phyloP scores from a whole-genome alignment of 2,797 vertebrate genomes.

The Hoplostethus atlanticus region DNA sequence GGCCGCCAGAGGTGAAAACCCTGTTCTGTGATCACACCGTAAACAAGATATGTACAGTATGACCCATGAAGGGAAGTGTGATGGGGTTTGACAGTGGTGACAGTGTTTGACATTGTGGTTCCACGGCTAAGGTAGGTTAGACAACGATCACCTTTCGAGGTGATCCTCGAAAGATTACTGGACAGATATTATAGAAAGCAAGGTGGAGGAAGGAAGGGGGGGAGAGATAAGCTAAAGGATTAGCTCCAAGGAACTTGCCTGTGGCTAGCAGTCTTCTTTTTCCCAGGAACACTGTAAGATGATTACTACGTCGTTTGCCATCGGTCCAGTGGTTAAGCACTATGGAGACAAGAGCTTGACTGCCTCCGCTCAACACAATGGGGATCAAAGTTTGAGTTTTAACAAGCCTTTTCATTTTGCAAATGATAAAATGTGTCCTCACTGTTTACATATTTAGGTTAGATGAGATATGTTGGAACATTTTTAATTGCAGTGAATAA shows the following conservation, averaged over 20 bases:
- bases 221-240: constrained; percentile 76
- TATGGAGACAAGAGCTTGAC: constrained; percentile 76
- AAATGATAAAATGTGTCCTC: neutral
- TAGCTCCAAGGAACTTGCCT: constrained; percentile 79
- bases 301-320: constrained; percentile 87
- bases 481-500: neutral
- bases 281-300: constrained; percentile 87
- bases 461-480: neutral
- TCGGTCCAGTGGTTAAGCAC: constrained; percentile 85
- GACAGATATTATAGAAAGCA: constrained; percentile 34
- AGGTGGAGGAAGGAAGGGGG: constrained; percentile 8
- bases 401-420: constrained; percentile 37
- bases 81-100: neutral
- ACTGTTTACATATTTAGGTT: neutral
- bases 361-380: constrained; percentile 72
- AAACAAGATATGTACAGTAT: neutral
- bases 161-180: constrained; percentile 30
- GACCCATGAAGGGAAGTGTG: neutral
- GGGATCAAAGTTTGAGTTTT: constrained; percentile 40
- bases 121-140: constrained; percentile 5
- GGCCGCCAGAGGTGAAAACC: too few relatives aligned
- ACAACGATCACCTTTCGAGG: constrained; percentile 18
- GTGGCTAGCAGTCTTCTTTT: constrained; percentile 75
- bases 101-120: neutral
- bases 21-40: neutral